Percentiles rank a stretch among this genome's conserved stretches.
phyloP scores from a whole-genome alignment of 1,140 invertebrate genomes.

The fruit fly (Drosophila melanogaster) region DNA sequence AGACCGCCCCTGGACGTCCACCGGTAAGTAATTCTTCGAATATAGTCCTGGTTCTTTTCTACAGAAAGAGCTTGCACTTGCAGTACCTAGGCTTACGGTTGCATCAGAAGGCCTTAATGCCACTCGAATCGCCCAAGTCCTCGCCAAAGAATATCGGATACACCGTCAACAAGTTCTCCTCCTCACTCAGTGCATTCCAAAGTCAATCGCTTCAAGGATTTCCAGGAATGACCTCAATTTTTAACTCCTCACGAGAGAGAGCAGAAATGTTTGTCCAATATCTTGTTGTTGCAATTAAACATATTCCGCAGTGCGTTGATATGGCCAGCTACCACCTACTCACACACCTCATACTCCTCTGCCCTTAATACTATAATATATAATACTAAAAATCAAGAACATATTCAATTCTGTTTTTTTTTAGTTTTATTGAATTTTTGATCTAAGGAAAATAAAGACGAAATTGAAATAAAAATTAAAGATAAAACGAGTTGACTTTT shows the following conservation, averaged over 20 bases:
- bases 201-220: not conserved
- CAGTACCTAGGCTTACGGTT: conserved; percentile 41
- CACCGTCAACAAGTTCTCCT: not conserved
- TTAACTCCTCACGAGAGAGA: not conserved
- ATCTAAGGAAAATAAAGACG: too few species aligned
- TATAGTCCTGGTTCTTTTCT: not conserved
- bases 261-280: too few species aligned
- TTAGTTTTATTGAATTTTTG: too few species aligned
- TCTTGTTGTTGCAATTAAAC: conserved; percentile 22
- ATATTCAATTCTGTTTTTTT: too few species aligned
- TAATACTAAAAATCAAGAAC: too few species aligned
- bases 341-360: too few species aligned
- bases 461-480: too few species aligned
- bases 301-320: conserved; percentile 27
- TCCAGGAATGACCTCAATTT: not conserved
- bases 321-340: conserved; percentile 18
- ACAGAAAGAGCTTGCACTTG: not conserved
- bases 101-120: conserved; percentile 10
- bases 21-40: conserved; percentile 13
- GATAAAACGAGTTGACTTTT: too few species aligned
- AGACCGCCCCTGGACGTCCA: conserved; percentile 22
- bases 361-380: too few species aligned
- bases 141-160: not conserved
- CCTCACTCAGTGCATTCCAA: not conserved
- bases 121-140: not conserved